A percentile compares a stretch with the other conserved stretches of the same genome.
phyloP scores from a whole-genome alignment of 2,113 vertebrate species.

The Heterotis niloticus region DNA sequence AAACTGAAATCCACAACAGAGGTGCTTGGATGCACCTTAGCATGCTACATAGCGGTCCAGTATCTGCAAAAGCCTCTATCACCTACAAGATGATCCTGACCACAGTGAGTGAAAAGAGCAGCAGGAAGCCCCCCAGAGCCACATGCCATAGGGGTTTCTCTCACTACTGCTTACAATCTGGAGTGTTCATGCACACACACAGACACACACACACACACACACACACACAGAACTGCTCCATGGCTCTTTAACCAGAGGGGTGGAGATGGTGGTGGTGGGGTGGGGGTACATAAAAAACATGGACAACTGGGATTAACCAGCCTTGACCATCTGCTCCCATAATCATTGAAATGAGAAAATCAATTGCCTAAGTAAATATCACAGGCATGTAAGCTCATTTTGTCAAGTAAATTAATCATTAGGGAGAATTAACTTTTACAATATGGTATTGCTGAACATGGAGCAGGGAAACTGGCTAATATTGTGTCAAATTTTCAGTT shows the following conservation, averaged over 20 bases:
- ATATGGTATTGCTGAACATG: conserved; percentile 40
- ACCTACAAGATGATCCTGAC: background rate
- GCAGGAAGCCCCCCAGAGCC: conserved; percentile 8
- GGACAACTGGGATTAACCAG: conserved; percentile 50
- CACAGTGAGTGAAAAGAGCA: conserved; percentile 11
- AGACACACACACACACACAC: too few species aligned
- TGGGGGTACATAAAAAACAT: conserved; percentile 37
- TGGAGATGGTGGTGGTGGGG: background rate
- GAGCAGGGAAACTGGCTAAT: background rate
- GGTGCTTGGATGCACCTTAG: too few species aligned
- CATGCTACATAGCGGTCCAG: background rate
- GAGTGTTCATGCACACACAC: conserved; percentile 37
- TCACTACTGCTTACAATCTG: conserved; percentile 54
- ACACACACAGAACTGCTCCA: conserved; percentile 31
- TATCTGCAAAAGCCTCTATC: background rate
- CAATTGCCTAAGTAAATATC: conserved; percentile 54
- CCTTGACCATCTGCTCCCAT: conserved; percentile 62
- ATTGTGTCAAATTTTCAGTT: too few species aligned
- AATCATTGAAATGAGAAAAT: conserved; percentile 60
- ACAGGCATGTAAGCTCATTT: conserved; percentile 47
- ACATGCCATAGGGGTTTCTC: conserved; percentile 34
- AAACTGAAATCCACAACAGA: too few species aligned
- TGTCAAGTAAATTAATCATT: conserved; percentile 49
- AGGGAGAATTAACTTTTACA: conserved; percentile 37
- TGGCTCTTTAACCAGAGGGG: conserved; percentile 34